Evolutionary conservation across 53 echinoderm and acorn worm genomes (phyloP).

Genomic region (Apostichopus leukothele): DNA sequence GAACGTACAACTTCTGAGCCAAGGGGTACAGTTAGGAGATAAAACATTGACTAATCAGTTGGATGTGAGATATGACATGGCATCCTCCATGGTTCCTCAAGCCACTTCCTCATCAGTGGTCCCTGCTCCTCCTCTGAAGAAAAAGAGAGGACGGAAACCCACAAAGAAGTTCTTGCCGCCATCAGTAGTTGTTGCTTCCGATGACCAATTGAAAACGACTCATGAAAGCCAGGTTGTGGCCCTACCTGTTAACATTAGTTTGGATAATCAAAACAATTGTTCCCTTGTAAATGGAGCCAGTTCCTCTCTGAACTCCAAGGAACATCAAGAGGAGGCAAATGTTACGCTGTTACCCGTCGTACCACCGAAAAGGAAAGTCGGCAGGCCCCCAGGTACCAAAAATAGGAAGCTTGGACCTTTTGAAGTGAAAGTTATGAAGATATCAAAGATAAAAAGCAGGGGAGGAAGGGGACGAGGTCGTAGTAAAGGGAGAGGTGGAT

Average conservation of each 20-base stretch:
- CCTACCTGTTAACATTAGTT: not conserved
- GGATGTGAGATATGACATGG: not conserved
- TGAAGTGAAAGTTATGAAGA: slow-evolving; percentile 36
- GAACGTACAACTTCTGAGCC: not conserved
- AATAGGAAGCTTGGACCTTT: slow-evolving; percentile 12
- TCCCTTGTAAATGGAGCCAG: not conserved
- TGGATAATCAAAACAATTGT: not conserved
- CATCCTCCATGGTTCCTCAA: not conserved
- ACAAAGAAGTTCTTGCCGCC: slow-evolving; percentile 6
- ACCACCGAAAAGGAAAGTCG: slow-evolving; percentile 35
- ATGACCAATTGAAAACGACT: not conserved
- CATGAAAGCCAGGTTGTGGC: slow-evolving; percentile 36
- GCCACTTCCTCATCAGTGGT: not conserved
- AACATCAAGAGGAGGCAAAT: not conserved
- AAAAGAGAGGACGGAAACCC: slow-evolving; percentile 39
- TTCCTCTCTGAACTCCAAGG: not conserved
- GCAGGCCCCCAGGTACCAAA: slow-evolving; percentile 23
- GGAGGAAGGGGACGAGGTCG: slow-evolving; percentile 32
- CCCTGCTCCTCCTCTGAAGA: slow-evolving; percentile 4
- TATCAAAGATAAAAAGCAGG: slow-evolving; percentile 31
- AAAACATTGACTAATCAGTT: not conserved
- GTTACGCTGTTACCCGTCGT: not conserved
- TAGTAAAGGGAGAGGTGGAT: slow-evolving; percentile 31
- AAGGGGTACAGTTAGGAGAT: not conserved
- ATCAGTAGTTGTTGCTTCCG: not conserved